Percentiles rank a stretch among this genome's conserved stretches.
Conservation (phyloP, 2,888 invertebrate genomes). For the Gymnosoma rotundatum region DNA sequence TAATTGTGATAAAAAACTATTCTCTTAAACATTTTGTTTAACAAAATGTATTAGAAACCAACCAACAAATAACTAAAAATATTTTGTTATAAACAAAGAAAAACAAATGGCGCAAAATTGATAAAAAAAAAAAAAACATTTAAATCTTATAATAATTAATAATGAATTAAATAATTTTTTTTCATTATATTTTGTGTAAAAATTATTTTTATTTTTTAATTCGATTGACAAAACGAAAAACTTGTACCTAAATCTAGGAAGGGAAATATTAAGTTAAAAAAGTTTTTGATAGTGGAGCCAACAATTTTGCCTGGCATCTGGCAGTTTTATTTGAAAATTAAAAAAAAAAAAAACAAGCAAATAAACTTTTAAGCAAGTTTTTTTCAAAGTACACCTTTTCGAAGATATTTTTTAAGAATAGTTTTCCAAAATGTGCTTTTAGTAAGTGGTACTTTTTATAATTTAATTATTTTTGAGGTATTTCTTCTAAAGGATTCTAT, state of each 20-base stretch:
- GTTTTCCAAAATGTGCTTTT: no score
- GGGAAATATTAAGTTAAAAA: background rate
- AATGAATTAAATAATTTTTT: slow-evolving; percentile 36
- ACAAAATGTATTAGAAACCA: slow-evolving; percentile 62
- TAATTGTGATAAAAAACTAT: slow-evolving; percentile 67
- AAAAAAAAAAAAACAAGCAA: no score
- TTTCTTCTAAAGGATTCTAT: no score
- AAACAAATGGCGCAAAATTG: slow-evolving; percentile 69
- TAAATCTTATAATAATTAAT: slow-evolving; percentile 22
- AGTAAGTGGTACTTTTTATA: no score
- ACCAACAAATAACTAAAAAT: slow-evolving; percentile 53
- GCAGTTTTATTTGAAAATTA: no score
- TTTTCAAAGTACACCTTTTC: no score
- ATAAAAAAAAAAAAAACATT: slow-evolving; percentile 24
- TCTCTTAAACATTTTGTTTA: slow-evolving; percentile 66
- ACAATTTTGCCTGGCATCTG: no score
- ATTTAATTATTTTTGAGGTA: no score
- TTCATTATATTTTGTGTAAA: slow-evolving; percentile 21
- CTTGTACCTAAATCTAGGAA: slow-evolving; percentile 33
- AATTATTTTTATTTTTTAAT: slow-evolving; percentile 40
- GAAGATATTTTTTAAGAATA: no score
- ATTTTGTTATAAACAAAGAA: slow-evolving; percentile 62
- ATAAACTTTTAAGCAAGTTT: no score
- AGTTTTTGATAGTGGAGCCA: no score
- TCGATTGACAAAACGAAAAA: slow-evolving; percentile 32